These are phyloP conservation scores for Darevskia nairensis DNA, from an alignment of 2,797 vertebrate species.

Conservation along the genomic window DNA sequence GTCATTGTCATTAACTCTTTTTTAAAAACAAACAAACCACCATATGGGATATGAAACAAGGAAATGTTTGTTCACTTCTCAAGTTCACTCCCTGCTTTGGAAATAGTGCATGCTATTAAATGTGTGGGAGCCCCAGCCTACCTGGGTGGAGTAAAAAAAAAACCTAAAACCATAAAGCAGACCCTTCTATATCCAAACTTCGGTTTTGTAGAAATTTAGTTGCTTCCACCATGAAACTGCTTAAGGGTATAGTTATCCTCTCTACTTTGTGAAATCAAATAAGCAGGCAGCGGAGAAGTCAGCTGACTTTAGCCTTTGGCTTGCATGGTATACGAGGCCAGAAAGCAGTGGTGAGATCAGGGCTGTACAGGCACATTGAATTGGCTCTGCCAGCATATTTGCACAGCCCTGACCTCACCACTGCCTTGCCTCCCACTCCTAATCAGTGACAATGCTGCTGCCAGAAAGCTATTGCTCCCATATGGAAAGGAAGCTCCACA, in stretches of 20 bases:
- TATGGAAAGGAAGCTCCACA: too few relatives aligned
- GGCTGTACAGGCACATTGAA: too few relatives aligned
- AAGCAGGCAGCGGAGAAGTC: not conserved
- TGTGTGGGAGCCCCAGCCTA: not conserved
- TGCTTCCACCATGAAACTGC: not conserved
- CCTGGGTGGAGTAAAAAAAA: not conserved
- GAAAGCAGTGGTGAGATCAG: too few relatives aligned
- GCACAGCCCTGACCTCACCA: too few relatives aligned
- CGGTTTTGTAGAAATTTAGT: not conserved
- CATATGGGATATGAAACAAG: constrained; percentile 1
- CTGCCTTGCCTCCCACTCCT: too few relatives aligned
- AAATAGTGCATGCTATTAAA: not conserved
- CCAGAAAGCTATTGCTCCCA: too few relatives aligned
- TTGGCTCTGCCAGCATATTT: too few relatives aligned
- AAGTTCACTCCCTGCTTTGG: not conserved
- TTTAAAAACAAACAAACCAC: not conserved
- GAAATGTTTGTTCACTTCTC: not conserved
- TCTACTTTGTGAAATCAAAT: not conserved
- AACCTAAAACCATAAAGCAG: not conserved
- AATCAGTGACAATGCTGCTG: too few relatives aligned
- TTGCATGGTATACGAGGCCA: too few relatives aligned
- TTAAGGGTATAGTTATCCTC: not conserved
- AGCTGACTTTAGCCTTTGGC: not conserved
- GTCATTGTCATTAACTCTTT: not conserved
- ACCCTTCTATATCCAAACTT: not conserved